These are phyloP conservation scores for Sula dactylatra DNA, from an alignment of 2,113 vertebrate species.

Conservation along the genomic window DNA sequence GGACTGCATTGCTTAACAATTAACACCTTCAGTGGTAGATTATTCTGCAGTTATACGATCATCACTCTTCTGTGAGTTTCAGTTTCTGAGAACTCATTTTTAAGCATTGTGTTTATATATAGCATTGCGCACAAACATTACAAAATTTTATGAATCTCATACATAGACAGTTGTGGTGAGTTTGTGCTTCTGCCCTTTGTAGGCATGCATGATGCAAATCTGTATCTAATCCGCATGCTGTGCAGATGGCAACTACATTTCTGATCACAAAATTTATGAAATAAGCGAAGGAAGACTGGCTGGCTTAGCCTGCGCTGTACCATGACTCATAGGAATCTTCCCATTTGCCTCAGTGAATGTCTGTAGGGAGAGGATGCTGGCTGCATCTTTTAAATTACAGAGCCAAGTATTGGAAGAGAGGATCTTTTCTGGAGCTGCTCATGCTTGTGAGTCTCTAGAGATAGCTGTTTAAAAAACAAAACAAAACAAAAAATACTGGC, in stretches of 20 bases:
- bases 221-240: not conserved
- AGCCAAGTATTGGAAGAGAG: constrained; percentile 26
- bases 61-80: not conserved
- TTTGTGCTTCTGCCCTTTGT: not conserved
- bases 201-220: not conserved
- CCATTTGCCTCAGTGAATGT: not conserved
- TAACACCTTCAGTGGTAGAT: not conserved
- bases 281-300: not conserved
- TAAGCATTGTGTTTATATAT: not conserved
- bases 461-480: constrained; percentile 26
- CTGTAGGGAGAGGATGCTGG: constrained; percentile 1
- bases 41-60: not conserved
- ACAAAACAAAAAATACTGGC: constrained; percentile 30
- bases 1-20: not conserved
- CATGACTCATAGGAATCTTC: constrained; percentile 25
- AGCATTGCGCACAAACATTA: not conserved
- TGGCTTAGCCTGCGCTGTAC: not conserved
- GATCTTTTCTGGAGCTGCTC: constrained; percentile 19
- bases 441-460: constrained; percentile 2
- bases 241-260: not conserved
- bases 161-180: not conserved
- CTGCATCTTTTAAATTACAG: not conserved
- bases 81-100: not conserved
- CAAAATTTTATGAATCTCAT: not conserved
- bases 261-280: not conserved